Base-by-base conservation (phyloP, 2,888 invertebrate species). In the Macaria liturata region DNA sequence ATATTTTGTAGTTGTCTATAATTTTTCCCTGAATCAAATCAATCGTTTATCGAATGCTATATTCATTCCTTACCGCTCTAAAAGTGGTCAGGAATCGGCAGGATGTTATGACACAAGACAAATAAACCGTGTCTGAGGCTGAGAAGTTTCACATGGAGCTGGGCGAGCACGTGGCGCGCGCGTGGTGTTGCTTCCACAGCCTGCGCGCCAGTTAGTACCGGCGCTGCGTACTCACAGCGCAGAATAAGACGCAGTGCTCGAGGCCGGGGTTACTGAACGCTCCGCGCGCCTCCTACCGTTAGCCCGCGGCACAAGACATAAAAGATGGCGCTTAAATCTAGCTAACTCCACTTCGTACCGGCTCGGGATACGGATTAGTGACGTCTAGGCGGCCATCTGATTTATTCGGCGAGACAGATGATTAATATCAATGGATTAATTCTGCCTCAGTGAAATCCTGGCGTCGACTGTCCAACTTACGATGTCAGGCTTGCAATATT, bases 201-300 rank as follows among this genome's bases (percentile, higher is more conserved):
- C 40, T 52, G 43, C 31, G 20, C n/a, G 52, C 34, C 40, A 59
- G 59, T 55, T 44, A 30, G 37, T 53, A n/a, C 9, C 40, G 37
- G 42, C 39, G 57, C 49, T 43, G 63, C 59, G 59, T 51, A 56
- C 51, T 34, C 50, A 72, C 71, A 74, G 74, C 42, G 37, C 31
- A 46, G 45, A 3, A 37, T 37, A 39, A 3, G n/a, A 9, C 1
- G 8, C 7, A 51, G 39, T 37, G 6, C 30, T 30, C 68, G 59
- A 72, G 70, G 75, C 62, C 46, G 70, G 75, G 83, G 82, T 83
- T 75, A 81, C 59, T 81, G 83, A 67, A 80, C 83, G 74, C 65
- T 67, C 71, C 71, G 71, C 69, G 42, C 67, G 66, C 67, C 72
- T 61, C 68, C 75, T 69, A 76, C 82, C 78, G 81, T 80, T 81